Conservation (phyloP, 2,797 vertebrate genomes). For the Gymnothorax javanicus region DNA sequence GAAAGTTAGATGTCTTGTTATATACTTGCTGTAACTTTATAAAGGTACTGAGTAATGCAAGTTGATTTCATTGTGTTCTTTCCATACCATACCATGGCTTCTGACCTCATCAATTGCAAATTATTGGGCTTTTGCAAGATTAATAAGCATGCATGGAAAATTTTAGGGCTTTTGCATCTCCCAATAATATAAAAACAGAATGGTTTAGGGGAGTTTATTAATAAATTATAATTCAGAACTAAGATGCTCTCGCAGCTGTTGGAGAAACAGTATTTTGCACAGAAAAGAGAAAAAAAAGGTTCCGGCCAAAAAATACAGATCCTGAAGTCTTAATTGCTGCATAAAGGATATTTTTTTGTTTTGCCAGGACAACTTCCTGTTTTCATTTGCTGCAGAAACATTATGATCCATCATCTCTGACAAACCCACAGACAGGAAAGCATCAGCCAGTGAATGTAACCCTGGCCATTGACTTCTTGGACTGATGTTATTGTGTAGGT, state of each 20-base stretch:
- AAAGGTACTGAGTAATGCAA: neutral
- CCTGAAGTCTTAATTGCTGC: neutral
- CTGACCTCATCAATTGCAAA: neutral
- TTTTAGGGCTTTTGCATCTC: neutral
- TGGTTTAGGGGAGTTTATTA: neutral
- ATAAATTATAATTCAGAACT: neutral
- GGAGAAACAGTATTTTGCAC: neutral
- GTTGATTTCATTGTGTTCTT: neutral
- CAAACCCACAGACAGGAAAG: neutral
- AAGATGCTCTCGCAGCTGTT: neutral
- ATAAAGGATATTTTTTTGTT: slow-evolving; percentile 11
- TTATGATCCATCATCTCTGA: neutral
- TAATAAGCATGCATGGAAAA: neutral
- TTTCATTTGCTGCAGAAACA: slow-evolving; percentile 7
- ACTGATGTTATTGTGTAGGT: neutral
- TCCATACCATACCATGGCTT: neutral
- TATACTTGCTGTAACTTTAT: neutral
- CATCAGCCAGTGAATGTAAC: neutral
- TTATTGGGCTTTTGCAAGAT: neutral
- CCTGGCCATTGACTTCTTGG: slow-evolving; percentile 4
- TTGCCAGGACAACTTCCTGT: slow-evolving; percentile 12
- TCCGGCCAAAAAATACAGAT: neutral
- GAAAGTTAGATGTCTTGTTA: neutral
- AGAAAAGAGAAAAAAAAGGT: neutral
- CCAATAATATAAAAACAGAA: neutral